Evolutionary conservation across 2,113 vertebrate species (phyloP), one percentile per base, ranked within the genome.

Genomic region (Mus spicilegus): DNA sequence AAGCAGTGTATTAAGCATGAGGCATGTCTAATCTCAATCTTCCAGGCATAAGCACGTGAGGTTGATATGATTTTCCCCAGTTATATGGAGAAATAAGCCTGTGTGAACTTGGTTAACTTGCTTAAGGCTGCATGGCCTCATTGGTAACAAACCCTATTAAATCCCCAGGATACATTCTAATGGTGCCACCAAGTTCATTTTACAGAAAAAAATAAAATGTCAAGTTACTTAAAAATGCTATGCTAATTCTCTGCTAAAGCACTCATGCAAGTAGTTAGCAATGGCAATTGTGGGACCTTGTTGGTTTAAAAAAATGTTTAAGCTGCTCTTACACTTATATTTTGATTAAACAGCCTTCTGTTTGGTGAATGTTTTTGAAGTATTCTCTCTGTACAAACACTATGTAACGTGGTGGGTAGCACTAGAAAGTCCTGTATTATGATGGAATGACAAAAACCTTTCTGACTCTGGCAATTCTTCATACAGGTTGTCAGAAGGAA

Each of bases 291-390:
- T 42, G 92, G 14, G 33, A 58, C 3, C 61, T n/a, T 63, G 19
- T 5, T 54, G 42, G 17, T 72, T 67, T 67, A 87, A 93, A 94
- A 7, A 56, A 3, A 87, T 12, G 65, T 13, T 12, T 61, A 92
- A 92, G 61, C 73, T 20, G 10, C 58, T 85, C 33, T 86, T 39
- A 63, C 3, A 86, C 19, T 80, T 63, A 86, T 67, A 80, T 33
- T 95, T 92, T 58, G 69, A 93, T 82, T 33, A 58, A 92, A 49
- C 3, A 86, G 63, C 61, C 61, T 91, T 92, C 75, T 33, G 70
- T 17, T 77, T 56, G 85, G 76, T 39, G 70, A 84, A 14, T 72
- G 65, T 61, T 87, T 90, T 65, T n/a, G 24, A 81, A 90, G 36
- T 26, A 17, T 14, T 14, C 17, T 5, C 17, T 30, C 54, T 19